A percentile compares a stretch with the other conserved stretches of the same genome.
phyloP scores from a whole-genome alignment of 2,113 vertebrate species.

The Eurystomus gularis region DNA sequence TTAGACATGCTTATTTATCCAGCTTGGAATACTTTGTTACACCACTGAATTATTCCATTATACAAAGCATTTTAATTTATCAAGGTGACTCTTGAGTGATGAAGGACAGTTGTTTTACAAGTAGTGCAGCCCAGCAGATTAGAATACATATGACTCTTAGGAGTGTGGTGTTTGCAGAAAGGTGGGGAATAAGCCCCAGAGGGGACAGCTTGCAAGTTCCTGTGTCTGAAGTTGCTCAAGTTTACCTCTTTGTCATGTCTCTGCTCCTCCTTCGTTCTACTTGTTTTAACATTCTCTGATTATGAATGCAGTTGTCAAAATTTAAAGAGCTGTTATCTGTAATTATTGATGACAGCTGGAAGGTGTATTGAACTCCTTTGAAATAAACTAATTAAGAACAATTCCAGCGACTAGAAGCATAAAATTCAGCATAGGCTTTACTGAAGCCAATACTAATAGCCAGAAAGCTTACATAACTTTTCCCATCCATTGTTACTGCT shows the following conservation, averaged over 20 bases:
- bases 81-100: not conserved
- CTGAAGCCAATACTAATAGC: not conserved
- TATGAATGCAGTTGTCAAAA: conserved; percentile 1
- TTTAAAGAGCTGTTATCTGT: not conserved
- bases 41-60: not conserved
- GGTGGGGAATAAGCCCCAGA: not conserved
- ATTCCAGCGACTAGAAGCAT: not conserved
- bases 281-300: not conserved
- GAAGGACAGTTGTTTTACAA: not conserved
- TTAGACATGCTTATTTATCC: not conserved
- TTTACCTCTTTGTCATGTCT: not conserved
- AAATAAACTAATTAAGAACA: conserved; percentile 46
- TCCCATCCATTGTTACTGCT: not conserved
- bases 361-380: not conserved
- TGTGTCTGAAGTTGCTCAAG: not conserved
- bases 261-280: not conserved
- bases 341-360: conserved; percentile 2
- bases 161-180: not conserved
- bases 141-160: not conserved
- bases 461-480: not conserved
- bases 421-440: not conserved
- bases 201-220: not conserved
- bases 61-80: not conserved
- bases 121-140: not conserved
- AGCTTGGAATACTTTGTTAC: not conserved